Evolutionary conservation across 2,888 invertebrate genomes (phyloP).

Genomic region (Ichneumoninae sp.): DNA sequence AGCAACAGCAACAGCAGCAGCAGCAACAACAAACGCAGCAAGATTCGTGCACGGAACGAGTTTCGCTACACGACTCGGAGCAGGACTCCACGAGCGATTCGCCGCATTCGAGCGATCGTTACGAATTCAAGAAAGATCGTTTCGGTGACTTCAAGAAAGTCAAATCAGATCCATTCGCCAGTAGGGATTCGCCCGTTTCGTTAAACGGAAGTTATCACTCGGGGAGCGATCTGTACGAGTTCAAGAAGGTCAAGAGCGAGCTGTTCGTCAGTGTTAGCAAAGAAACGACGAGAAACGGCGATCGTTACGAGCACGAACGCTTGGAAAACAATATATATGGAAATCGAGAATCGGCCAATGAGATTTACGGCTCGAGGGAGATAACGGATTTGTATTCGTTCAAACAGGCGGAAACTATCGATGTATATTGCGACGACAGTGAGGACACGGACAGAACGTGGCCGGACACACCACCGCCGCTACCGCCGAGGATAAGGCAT

Average conservation of each 20-base stretch:
- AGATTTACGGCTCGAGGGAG: slow-evolving; percentile 78
- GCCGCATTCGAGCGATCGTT: slow-evolving; percentile 73
- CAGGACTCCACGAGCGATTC: slow-evolving; percentile 76
- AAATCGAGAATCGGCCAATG: slow-evolving; percentile 78
- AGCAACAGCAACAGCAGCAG: slow-evolving; percentile 56
- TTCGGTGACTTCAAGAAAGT: slow-evolving; percentile 81
- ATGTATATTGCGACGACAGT: slow-evolving; percentile 84
- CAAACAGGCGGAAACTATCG: slow-evolving; percentile 80
- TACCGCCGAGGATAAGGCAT: slow-evolving; percentile 87
- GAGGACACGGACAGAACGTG: slow-evolving; percentile 79
- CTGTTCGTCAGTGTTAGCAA: slow-evolving; percentile 75
- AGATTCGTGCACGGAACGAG: slow-evolving; percentile 74
- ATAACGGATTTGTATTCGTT: slow-evolving; percentile 79
- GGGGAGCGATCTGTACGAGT: slow-evolving; percentile 75
- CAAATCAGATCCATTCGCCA: slow-evolving; percentile 79
- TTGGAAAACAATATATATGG: slow-evolving; percentile 78
- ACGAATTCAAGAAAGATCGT: slow-evolving; percentile 79
- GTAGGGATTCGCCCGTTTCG: slow-evolving; percentile 80
- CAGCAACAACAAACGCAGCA: slow-evolving; percentile 52
- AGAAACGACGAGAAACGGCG: slow-evolving; percentile 69
- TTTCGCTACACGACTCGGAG: slow-evolving; percentile 78
- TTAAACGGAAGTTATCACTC: slow-evolving; percentile 80
- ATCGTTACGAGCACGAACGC: slow-evolving; percentile 68
- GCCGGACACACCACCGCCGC: slow-evolving; percentile 86
- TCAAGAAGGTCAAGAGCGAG: slow-evolving; percentile 80